Base-by-base conservation (phyloP, 2,797 vertebrate species). In the Enteromius unitaeniatus region DNA sequence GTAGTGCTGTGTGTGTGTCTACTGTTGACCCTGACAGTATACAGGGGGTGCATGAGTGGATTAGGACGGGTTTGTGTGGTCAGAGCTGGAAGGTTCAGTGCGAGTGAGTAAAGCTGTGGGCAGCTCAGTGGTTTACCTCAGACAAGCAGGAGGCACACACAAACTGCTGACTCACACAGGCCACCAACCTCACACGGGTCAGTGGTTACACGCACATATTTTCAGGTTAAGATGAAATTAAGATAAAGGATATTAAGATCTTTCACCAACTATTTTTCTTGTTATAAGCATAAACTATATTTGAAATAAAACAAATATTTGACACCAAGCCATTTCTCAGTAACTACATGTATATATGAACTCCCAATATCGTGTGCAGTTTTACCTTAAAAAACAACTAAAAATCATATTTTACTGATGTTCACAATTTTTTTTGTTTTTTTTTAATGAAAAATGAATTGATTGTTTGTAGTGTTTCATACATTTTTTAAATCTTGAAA, bases 81-180 rank as follows among this genome's bases (percentile, higher is more conserved):
- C 69, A 89, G 74, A 49, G 53, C 45, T 28, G 68, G 58, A 84
- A 70, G 68, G 76, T 86, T 67, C 74, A 64, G 65, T 68, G 72
- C 77, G 84, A 84, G 74, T 80, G 82, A 88, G 86, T 83, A 87
- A 85, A 69, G 67, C 76, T 86, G 88, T 85, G 86, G 86, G 83
- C 60, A 84, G 86, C 53, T 80, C 51, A 88, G 88, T 87, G 88
- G 90, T 89, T 88, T 84, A 89, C 88, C 90, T 86, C 88, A 87
- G 81, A 82, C 65, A 49, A 81, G 34, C 53, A 55, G 74, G 74
- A 62, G 26, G 28, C 84, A 81, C 83, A 84, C 82, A 83, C 78
- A 88, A 62, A 65, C 85, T 85, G 86, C 84, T 88, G 86, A 91
- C 76, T 88, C 89, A 90, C 80, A 86, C 86, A 82, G 45, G 77